Base-by-base conservation (phyloP, 2,797 vertebrate species). In the Geotrypetes seraphini region DNA sequence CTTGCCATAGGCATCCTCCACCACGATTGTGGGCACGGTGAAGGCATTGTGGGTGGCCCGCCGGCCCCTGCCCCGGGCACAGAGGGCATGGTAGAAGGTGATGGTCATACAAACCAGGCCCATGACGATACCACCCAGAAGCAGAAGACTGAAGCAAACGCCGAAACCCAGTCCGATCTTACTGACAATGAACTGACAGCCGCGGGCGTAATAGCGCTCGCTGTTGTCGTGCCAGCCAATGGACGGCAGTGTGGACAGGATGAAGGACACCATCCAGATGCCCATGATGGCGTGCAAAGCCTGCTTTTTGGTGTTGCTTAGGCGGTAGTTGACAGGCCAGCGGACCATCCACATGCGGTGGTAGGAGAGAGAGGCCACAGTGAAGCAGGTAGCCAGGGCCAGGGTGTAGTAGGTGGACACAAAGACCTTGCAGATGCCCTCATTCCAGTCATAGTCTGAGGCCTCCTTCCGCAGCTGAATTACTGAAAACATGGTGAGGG, bases 331-430 rank as follows among this genome's bases (percentile, higher is more conserved):
- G 43, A 86, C 83, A 0, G 84, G 84, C 84, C 83, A 86, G 1
- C 81, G 75, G 25, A 86, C 84, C 84, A 86, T 86, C 84, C 84
- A 86, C 81, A 86, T 85, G 2, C 84, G 75, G 19, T 86, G 84
- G 54, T 86, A 86, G 52, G 83, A 84, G 5, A 86, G 75, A 1
- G 83, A 86, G 37, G 84, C 80, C 11, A 86, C 83, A 0, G 83
- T 84, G 64, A 86, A 81, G 56, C 84, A 85, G 8, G 84, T 86
- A 39, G 81, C 83, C 51, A 86, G 63, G 0, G 83, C 80, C 55
- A 86, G 48, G 0, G 83, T 86, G 49, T 86, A 86, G 56, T 85
- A 86, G 0, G 83, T 86, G 35, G 84, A 86, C 51, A 86, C 84
- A 22, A 86, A 86, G 33, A 84, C 84, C 42, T 86, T 86, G 70